Conservation (phyloP, 2,113 vertebrate genomes). For the Rhizomys pruinosus region DNA sequence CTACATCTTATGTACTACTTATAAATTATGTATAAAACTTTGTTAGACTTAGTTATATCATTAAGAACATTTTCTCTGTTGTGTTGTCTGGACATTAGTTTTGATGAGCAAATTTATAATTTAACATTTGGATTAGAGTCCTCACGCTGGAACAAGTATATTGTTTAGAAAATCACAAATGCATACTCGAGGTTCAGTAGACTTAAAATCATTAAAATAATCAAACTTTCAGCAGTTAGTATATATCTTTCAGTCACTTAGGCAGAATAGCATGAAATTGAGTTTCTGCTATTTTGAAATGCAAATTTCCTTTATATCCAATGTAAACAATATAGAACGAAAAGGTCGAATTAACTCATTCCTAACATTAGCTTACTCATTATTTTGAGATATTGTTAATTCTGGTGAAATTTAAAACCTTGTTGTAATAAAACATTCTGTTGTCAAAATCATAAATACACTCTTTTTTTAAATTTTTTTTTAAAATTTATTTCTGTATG, state of each 20-base stretch:
- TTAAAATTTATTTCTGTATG: no score
- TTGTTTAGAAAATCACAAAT: constrained; percentile 79
- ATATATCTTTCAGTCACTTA: constrained; percentile 80
- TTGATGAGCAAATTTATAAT: constrained; percentile 69
- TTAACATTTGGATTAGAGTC: constrained; percentile 69
- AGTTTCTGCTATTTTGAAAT: constrained; percentile 80
- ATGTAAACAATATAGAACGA: constrained; percentile 77
- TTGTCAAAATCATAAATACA: constrained; percentile 45
- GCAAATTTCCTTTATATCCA: constrained; percentile 66
- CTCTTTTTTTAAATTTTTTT: no score
- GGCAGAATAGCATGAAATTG: constrained; percentile 83
- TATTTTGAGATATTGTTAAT: constrained; percentile 65
- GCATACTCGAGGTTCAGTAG: constrained; percentile 72
- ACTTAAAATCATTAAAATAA: constrained; percentile 83
- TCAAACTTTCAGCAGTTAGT: constrained; percentile 79
- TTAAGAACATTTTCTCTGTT: constrained; percentile 57
- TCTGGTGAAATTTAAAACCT: constrained; percentile 50
- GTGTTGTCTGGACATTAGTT: constrained; percentile 66
- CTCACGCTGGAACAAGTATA: constrained; percentile 74
- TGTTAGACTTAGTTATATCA: constrained; percentile 58
- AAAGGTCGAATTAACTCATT: constrained; percentile 81
- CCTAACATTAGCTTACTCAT: constrained; percentile 76
- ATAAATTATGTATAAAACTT: constrained; percentile 65
- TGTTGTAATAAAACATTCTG: constrained; percentile 53
- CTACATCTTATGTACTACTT: constrained; percentile 4